Conservation (phyloP, 2,113 vertebrate species). For the Prionailurus bengalensis region DNA sequence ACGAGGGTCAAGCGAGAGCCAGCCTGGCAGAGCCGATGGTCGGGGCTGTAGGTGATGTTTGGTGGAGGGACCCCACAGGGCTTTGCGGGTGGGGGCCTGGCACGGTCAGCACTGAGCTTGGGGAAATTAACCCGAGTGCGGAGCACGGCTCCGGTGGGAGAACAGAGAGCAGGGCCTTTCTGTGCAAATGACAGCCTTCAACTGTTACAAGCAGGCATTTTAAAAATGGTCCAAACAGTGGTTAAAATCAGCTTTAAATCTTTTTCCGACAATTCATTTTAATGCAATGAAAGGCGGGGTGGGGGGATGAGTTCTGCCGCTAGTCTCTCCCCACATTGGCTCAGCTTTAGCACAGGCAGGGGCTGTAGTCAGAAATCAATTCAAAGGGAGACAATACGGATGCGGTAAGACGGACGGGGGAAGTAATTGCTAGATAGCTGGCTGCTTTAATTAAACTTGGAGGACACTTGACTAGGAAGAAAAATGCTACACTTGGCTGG, state of each 20-base stretch:
- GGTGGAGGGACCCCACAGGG: neutral
- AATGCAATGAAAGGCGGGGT: slow-evolving; percentile 65
- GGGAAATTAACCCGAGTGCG: neutral
- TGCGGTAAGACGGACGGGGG: slow-evolving; percentile 54
- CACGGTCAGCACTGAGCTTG: neutral
- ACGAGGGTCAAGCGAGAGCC: neutral
- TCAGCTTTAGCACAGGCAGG: neutral
- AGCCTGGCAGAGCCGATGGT: neutral
- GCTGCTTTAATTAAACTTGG: slow-evolving; percentile 67
- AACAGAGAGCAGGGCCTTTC: neutral
- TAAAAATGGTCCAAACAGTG: slow-evolving; percentile 55
- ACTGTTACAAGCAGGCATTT: slow-evolving; percentile 54
- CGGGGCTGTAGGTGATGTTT: neutral
- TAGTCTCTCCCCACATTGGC: slow-evolving; percentile 24
- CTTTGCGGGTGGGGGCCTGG: neutral
- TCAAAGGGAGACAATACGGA: slow-evolving; percentile 40
- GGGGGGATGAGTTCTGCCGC: neutral
- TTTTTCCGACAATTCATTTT: slow-evolving; percentile 55
- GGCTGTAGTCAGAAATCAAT: slow-evolving; percentile 64
- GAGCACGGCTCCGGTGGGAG: neutral
- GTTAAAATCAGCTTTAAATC: slow-evolving; percentile 58
- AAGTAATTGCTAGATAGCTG: slow-evolving; percentile 68
- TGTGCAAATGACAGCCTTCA: slow-evolving; percentile 55
- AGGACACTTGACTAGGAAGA: slow-evolving; percentile 59
- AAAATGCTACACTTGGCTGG: slow-evolving; percentile 60